Evolutionary conservation across 2,797 vertebrate species (phyloP).

Genomic region (Meriones psammophilus): DNA sequence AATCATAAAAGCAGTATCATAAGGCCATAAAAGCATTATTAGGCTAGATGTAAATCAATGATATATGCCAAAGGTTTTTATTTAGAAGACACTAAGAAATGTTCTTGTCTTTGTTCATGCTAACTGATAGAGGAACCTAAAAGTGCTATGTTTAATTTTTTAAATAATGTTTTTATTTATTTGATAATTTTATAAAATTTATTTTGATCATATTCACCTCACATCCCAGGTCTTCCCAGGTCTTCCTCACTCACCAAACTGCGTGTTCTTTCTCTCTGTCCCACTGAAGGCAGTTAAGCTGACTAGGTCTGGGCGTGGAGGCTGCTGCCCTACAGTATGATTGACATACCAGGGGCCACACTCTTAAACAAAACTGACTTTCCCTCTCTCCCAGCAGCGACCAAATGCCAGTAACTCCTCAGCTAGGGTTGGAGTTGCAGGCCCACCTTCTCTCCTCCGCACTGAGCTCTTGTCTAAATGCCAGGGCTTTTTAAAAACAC

Average conservation of each 20-base stretch:
- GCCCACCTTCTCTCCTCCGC: no score
- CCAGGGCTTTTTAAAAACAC: conserved; percentile 17
- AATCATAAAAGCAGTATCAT: conserved; percentile 53
- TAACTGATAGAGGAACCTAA: not conserved
- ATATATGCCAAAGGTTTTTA: not conserved
- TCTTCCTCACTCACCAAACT: not conserved
- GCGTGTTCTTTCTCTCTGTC: not conserved
- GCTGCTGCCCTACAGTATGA: not conserved
- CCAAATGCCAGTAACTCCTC: no score
- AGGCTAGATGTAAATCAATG: conserved; percentile 41
- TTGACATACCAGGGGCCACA: no score
- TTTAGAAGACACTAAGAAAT: not conserved
- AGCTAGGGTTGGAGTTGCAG: not conserved
- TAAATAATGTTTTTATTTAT: not conserved
- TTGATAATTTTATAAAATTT: not conserved
- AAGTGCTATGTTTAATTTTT: not conserved
- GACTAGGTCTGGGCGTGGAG: not conserved
- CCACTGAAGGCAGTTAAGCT: not conserved
- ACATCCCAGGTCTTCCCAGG: not conserved
- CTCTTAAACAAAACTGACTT: no score
- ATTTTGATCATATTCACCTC: not conserved
- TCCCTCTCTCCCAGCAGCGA: not conserved
- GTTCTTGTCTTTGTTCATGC: not conserved
- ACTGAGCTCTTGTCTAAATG: not conserved
- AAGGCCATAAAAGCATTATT: conserved; percentile 46